phyloP scores from a whole-genome alignment of 2,113 vertebrate species.

The Serilophus lunatus region DNA sequence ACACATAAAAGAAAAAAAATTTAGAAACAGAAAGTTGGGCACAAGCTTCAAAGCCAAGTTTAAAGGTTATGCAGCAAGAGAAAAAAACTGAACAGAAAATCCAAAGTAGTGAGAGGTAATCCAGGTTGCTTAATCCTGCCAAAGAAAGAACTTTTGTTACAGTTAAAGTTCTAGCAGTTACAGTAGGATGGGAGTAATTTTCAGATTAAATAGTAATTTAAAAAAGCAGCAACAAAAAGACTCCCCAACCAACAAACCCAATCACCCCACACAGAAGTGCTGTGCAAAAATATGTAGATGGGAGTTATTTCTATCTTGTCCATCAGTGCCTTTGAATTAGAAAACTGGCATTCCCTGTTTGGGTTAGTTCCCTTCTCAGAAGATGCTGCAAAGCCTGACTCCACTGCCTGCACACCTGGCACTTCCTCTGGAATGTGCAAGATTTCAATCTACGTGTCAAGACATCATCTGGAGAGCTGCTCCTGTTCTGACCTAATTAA shows the following conservation, averaged over 20 bases:
- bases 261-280: background rate
- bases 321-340: background rate
- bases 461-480: constrained; percentile 9
- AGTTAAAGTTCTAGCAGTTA: background rate
- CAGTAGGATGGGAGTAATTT: background rate
- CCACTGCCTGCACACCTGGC: constrained; percentile 1
- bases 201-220: background rate
- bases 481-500: constrained; percentile 13
- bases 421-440: constrained; percentile 12
- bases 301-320: background rate
- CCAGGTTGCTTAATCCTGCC: background rate
- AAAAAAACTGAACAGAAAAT: background rate
- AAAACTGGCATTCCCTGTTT: background rate
- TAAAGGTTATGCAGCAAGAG: background rate
- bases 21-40: constrained; percentile 1
- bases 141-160: background rate
- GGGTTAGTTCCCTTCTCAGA: background rate
- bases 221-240: background rate
- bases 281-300: background rate
- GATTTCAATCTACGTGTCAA: background rate
- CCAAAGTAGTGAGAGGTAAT: background rate
- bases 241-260: background rate
- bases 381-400: background rate
- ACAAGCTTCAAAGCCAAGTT: constrained; percentile 1
- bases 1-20: background rate